Percentiles rank a stretch among this genome's conserved stretches.
These are phyloP conservation scores for Halcyon leucocephala DNA, from an alignment of 2,797 vertebrate genomes.

Conservation along the genomic window DNA sequence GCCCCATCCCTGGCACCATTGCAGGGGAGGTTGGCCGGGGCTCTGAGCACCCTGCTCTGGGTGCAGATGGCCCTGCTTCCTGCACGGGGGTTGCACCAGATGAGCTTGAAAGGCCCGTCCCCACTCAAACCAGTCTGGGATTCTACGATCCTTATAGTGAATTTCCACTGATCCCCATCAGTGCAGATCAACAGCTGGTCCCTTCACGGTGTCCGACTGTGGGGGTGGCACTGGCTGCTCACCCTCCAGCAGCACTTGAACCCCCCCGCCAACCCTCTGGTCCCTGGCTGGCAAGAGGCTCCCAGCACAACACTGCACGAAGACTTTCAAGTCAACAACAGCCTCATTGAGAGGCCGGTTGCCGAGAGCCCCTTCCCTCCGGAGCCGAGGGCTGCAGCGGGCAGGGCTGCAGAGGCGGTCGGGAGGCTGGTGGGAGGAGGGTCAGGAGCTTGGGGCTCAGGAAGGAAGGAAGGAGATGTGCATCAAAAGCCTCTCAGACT, in stretches of 20 bases:
- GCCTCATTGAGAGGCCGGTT: background rate
- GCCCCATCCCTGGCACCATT: background rate
- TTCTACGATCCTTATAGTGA: background rate
- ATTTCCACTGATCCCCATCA: background rate
- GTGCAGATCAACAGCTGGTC: background rate
- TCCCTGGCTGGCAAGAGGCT: background rate
- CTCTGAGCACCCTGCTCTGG: background rate
- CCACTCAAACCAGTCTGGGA: background rate
- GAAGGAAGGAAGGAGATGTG: background rate
- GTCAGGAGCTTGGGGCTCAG: background rate
- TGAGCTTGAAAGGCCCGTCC: background rate
- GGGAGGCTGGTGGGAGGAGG: background rate
- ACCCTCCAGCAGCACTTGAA: background rate
- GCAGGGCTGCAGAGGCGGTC: background rate
- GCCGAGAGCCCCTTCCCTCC: background rate
- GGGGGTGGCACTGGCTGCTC: background rate
- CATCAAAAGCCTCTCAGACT: background rate
- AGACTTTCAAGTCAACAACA: background rate
- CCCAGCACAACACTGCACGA: background rate
- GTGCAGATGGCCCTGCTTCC: background rate
- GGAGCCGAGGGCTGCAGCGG: background rate
- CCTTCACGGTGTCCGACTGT: fast-evolving
- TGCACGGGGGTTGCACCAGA: background rate
- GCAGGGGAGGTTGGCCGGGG: background rate
- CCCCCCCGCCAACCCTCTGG: fast-evolving